Evolutionary conservation across 2,113 vertebrate species (phyloP), one percentile per base, ranked within the genome.

Genomic region (Melospiza melodia): DNA sequence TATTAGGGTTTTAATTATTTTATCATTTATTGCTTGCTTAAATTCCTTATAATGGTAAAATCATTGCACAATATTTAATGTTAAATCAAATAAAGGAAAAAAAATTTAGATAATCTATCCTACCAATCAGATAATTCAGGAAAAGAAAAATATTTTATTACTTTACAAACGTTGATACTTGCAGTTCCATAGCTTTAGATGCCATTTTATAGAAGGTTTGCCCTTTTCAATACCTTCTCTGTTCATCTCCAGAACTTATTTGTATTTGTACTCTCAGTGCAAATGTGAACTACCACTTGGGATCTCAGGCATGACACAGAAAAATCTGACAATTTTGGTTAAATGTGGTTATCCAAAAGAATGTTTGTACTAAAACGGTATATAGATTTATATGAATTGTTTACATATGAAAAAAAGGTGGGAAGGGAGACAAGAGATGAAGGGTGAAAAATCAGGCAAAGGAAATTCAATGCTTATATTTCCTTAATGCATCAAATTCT

Each of bases 191-290:
- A 93, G 37, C 19, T 62, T 59, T 52, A 89, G 39, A 48, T 44
- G 24, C 15, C 6, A 73, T 80, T 89, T 80, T 66, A 94, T 35
- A n/a, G 96, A 98, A n/a, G 95, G 90, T 87, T 97, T 98, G 25
- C 95, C 94, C 54, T 95, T 96, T 98, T 97, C 83, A 98, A 90
- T 87, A 98, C 98, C 41, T 98, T 97, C 58, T 98, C 97, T 8
- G 97, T 90, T 80, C 98, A 98, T 89, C 95, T 98, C 54, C 94
- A 81, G 78, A 96, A 97, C 63, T 90, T 95, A 22, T 78, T 85
- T 27, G 77, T 94, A 22, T 95, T 74, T 68, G 95, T 69, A 51
- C 90, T 98, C 67, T 94, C 95, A 61, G 97, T 97, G 33, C 77
- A 93, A 71, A 51, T 96, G 63, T 97, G 97, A 87, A 90, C 85